Base-by-base conservation (phyloP, 2,888 invertebrate genomes). In the Lobophora halterata region DNA sequence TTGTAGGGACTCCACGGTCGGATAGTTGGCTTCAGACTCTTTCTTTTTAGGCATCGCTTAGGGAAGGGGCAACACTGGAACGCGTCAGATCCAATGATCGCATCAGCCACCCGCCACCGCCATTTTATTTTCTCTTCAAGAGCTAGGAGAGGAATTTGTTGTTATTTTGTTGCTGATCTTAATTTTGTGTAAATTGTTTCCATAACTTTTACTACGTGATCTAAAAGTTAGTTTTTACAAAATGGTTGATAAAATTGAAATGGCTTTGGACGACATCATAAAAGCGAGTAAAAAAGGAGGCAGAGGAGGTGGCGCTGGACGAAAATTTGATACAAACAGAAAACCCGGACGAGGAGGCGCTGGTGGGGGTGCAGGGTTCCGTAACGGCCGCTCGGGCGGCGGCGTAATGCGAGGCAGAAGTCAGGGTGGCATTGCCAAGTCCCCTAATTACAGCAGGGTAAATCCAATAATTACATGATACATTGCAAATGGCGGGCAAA, bases 251-350 rank as follows among this genome's bases (percentile, higher is more conserved):
- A 97, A 95, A 89, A 95, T 98, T 80, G 98, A 98, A 83, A 95
- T 98, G 95, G 97, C 97, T 70, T 90, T 98, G 58, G 98, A 98
- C 78, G 98, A 98, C 61, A 97, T 98, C 46, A 98, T 98, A 65
- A 97, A 95, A 88, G 93, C 92, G 68, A 93, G 90, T 61, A 95
- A 93, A 83, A 89, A 89, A 46, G 90, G 91, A 48, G 88, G 92
- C 51, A 89, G 91, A 52, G 88, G 90, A 17, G 83, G 89, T 21
- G 87, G 83, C 59, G 89, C 79, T 63, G 89, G 82, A 72, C 81
- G 86, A 58, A 85, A 86, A 58, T 86, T 86, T 63, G 80, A 80
- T 56, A 58, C 60, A 5, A 75, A 65, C 46, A 71, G 65, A 71
- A 79, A 77, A 62, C 64, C 79, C 42, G 79, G 88, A 45, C 82